These are phyloP conservation scores for Chunga burmeisteri DNA, from an alignment of 2,113 vertebrate genomes.

Conservation along the genomic window DNA sequence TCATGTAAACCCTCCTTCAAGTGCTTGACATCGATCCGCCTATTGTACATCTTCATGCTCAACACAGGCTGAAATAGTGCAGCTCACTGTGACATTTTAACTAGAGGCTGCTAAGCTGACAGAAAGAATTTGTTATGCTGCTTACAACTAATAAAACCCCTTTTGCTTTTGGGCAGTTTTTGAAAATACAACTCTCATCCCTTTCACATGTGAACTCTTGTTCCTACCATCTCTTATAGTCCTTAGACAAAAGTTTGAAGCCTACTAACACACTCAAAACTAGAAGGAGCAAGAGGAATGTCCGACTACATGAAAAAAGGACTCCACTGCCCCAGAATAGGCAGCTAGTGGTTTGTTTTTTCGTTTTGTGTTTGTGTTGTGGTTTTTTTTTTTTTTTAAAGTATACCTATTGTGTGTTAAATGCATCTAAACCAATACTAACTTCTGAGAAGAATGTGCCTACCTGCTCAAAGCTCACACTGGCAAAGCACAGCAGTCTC, in stretches of 20 bases:
- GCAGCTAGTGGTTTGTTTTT: not conserved
- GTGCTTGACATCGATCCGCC: not conserved
- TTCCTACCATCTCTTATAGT: not conserved
- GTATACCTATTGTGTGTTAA: not conserved
- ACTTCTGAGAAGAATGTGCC: not conserved
- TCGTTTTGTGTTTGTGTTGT: not conserved
- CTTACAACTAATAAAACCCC: not conserved
- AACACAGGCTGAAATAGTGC: not conserved
- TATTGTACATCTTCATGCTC: conserved; percentile 14
- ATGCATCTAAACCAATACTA: not conserved
- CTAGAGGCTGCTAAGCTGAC: not conserved
- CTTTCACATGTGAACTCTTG: not conserved
- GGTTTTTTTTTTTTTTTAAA: not conserved
- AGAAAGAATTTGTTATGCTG: conserved; percentile 30
- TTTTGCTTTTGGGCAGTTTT: not conserved
- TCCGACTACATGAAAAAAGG: not conserved
- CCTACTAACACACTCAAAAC: not conserved
- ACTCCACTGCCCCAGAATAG: not conserved
- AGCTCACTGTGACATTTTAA: not conserved
- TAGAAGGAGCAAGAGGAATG: not conserved
- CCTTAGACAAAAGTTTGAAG: not conserved
- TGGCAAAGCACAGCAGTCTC: not conserved
- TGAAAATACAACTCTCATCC: not conserved
- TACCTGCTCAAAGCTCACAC: not conserved
- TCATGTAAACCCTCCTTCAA: not conserved